A percentile compares a stretch with the other conserved stretches of the same genome.
These are phyloP conservation scores for Andricus quercusramuli DNA, from an alignment of 2,888 invertebrate genomes.

Conservation along the genomic window DNA sequence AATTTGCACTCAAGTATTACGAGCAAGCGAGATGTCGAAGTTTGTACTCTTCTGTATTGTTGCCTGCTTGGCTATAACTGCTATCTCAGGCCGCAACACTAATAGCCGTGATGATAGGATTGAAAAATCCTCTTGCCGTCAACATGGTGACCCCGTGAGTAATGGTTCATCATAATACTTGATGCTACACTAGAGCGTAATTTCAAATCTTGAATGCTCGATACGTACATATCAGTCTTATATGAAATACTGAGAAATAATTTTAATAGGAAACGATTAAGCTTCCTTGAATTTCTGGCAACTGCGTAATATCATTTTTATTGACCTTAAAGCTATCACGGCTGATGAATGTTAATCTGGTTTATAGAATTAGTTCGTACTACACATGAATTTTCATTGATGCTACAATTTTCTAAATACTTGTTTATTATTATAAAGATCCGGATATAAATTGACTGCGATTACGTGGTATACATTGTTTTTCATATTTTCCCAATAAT, in stretches of 20 bases:
- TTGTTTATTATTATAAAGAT: too few species aligned
- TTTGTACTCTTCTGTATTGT: conserved; percentile 59
- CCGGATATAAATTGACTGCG: neutral
- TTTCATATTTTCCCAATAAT: conserved; percentile 11
- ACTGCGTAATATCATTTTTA: neutral
- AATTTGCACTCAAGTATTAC: conserved; percentile 13
- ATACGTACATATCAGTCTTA: neutral
- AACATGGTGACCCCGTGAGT: conserved; percentile 72
- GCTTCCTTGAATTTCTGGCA: neutral
- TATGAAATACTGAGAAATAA: neutral
- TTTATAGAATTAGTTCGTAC: neutral
- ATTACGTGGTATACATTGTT: conserved; percentile 14
- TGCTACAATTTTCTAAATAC: neutral
- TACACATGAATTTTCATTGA: neutral
- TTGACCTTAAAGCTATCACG: neutral
- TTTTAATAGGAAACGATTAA: neutral
- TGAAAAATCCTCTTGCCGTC: conserved; percentile 54
- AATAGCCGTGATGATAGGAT: neutral
- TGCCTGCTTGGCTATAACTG: conserved; percentile 60
- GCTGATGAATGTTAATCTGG: neutral
- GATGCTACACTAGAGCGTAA: neutral
- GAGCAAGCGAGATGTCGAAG: conserved; percentile 62
- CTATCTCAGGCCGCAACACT: conserved; percentile 53
- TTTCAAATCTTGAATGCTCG: neutral
- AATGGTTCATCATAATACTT: conserved; percentile 37